phyloP scores from a whole-genome alignment of 2,888 invertebrate genomes.

The Eupithecia exiguata region DNA sequence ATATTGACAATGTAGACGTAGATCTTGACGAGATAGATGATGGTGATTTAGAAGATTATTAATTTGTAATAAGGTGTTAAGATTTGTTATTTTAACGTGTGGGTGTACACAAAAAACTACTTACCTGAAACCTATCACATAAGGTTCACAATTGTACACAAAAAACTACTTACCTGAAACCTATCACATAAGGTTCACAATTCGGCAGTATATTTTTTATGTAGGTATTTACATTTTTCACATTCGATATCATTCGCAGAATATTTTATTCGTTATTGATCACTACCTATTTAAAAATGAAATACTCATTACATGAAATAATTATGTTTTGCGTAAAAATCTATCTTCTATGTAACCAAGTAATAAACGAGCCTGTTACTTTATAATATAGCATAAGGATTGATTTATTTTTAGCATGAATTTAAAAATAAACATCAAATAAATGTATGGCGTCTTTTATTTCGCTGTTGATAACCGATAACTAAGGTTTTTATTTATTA shows the following conservation, averaged over 20 bases:
- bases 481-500: no score
- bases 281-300: no score
- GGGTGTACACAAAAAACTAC: not conserved
- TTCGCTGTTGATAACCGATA: not conserved
- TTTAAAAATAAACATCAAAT: not conserved
- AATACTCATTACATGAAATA: no score
- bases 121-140: no score
- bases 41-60: slow-evolving; percentile 66
- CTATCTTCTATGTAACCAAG: not conserved
- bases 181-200: no score
- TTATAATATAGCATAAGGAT: not conserved
- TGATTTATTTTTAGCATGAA: not conserved
- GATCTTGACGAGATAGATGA: slow-evolving; percentile 50
- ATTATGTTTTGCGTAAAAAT: no score
- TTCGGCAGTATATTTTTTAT: slow-evolving; percentile 1
- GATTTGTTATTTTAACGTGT: not conserved
- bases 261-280: not conserved
- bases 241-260: not conserved
- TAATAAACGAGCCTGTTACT: not conserved
- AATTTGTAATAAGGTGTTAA: not conserved
- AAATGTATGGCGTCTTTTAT: not conserved
- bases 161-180: not conserved
- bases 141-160: no score
- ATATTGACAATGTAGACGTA: slow-evolving; percentile 37
- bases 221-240: not conserved